Base-by-base conservation (phyloP, 1,140 invertebrate genomes). In the Danaus plexippus region DNA sequence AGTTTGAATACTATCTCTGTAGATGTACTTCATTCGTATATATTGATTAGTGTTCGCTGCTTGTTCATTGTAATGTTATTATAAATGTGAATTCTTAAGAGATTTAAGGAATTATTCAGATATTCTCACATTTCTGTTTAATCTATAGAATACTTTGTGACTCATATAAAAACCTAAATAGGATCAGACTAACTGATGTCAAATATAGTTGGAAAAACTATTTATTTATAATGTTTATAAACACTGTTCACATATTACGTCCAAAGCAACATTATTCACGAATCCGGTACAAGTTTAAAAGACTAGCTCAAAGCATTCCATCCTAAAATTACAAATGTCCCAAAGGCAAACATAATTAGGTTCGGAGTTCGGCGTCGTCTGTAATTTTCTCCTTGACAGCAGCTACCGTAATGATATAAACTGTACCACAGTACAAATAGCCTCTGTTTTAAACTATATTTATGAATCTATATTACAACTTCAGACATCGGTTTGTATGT, bases 1-100 rank as follows among this genome's bases (percentile, higher is more conserved):
- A 76, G 67, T 72, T 72, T 76, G 68, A 79, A 81, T 77, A 67
- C 69, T 81, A 81, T 80, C 77, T 78, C 66, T 48, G 68, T 69
- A 75, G 78, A 77, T 77, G 77, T 78, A 80, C 68, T 64, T 63
- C 68, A 64, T 68, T 73, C 64, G 65, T 53, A 54, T 54, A 58
- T 58, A 59, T 65, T 61, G 54, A 61, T 61, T 61, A 65, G 59
- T 55, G 43, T 54, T 65, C 49, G 13, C 59, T 48, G 59, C 56
- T 59, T 52, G 56, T 63, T 54, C 56, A 52, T 55, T 54, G 57
- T 61, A 53, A 62, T 61, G 47, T 62, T 58, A 52, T 40, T 61
- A 48, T 47, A 22, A 43, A 54, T 59, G 45, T 55, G 22, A 32
- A 32, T 32, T 32, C 22, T 32, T 32, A 32, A 32, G 22, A 32